Evolutionary conservation across 2,888 invertebrate species (phyloP).

Genomic region (Thalpophila matura): DNA sequence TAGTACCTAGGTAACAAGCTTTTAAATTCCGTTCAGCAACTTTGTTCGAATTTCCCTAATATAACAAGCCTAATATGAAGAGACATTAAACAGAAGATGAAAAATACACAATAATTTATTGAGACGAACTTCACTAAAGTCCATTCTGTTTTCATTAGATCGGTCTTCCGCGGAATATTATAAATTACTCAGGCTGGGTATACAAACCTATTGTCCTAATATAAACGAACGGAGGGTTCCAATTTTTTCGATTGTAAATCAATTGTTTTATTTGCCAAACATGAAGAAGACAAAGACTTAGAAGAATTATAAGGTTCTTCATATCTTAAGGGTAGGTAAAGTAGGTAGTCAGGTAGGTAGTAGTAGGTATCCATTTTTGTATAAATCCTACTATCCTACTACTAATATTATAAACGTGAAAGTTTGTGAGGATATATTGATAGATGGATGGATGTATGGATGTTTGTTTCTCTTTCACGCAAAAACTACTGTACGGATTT

Average conservation of each 20-base stretch:
- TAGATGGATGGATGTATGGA: too few relatives aligned
- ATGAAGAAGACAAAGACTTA: slow-evolving; percentile 14
- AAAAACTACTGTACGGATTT: too few relatives aligned
- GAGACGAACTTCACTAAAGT: slow-evolving; percentile 11
- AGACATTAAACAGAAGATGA: slow-evolving; percentile 35
- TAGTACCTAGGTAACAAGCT: slow-evolving; percentile 21
- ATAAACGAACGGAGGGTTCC: slow-evolving; percentile 9
- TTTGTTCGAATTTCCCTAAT: slow-evolving; percentile 18
- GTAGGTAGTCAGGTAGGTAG: too few relatives aligned
- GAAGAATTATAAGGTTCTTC: not conserved
- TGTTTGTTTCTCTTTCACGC: too few relatives aligned
- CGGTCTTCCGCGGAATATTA: slow-evolving; percentile 29
- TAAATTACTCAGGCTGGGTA: slow-evolving; percentile 22
- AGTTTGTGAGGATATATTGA: too few relatives aligned
- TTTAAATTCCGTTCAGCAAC: not conserved
- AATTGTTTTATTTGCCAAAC: slow-evolving; percentile 30
- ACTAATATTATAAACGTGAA: too few relatives aligned
- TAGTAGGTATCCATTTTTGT: too few relatives aligned
- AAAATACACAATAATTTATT: slow-evolving; percentile 34
- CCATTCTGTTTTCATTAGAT: slow-evolving; percentile 30
- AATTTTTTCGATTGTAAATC: slow-evolving; percentile 30
- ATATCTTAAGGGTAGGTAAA: too few relatives aligned
- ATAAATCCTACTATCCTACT: too few relatives aligned
- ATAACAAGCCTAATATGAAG: slow-evolving; percentile 20
- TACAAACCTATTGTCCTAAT: slow-evolving; percentile 15